Evolutionary conservation across 2,888 invertebrate genomes (phyloP), one percentile per base, ranked within the genome.

Genomic region (Cephalotes varians): DNA sequence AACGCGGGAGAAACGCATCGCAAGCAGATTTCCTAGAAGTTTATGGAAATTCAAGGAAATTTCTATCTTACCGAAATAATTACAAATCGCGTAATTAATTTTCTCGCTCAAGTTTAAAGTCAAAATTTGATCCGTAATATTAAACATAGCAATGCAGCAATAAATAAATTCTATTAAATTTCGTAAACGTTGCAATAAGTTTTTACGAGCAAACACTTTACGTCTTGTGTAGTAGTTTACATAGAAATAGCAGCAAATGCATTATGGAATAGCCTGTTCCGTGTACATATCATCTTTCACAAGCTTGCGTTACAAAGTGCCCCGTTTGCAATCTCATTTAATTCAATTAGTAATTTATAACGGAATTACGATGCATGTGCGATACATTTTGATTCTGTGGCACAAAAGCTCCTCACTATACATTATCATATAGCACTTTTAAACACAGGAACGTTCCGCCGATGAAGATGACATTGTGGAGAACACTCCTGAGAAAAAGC

Each of bases 401-500:
- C 67, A 25, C 18, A 47, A 71, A 31, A 79, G 7, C 12, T 28
- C 9, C 7, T 51, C 21, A 7, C 1, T 34, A 3, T 40, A 7
- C 34, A 6, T 10, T 28, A 25, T 56, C 10, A 77, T 15, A 73
- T 40, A 56, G 28, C 56, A 71, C 67, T 86, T 85, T 87, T 79
- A 74, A 85, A 87, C 72, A 62, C 82, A 82, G 69, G 85, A 86
- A 83, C 74, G 62, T 81, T 82, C 81, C 44, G 80, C 47, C 67
- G 86, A 87, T 25, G 87, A 88, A 64, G 87, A 90, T 51, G 88
- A 86, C 64, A 81, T 89, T 76, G 81, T 91, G 54, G 88, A 91
- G 86, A 90, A 76, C 67, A 90, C 90, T 65, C 88, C 87, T 10
- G 85, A 87, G 31, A 67, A 65, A 40, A 87, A 86, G 81, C 69